Base-by-base conservation (phyloP, 2,113 vertebrate species). In the Junco hyemalis region DNA sequence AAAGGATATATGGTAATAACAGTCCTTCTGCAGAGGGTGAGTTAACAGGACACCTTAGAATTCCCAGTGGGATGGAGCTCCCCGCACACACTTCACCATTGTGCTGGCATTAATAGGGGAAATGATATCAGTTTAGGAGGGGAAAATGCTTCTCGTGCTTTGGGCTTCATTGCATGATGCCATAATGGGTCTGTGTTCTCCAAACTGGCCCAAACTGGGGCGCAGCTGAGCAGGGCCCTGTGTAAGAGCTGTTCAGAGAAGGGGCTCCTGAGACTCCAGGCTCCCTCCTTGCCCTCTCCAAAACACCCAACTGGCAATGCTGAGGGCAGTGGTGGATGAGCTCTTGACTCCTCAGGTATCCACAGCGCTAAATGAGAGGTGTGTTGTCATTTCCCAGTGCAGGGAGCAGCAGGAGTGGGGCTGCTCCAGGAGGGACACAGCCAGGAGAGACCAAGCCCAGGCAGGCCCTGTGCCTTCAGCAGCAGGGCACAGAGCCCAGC, bases 191-290 rank as follows among this genome's bases (percentile, higher is more conserved):
- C 45, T 53, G 25, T 14, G 23, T 42, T 19, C 22, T 69, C 17
- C 44, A 68, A 56, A 51, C 0, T 14, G 25, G 31, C 8, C 38
- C 45, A 36, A 83, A 38, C 28, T 54, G 18, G 15, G 14, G 18
- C 38, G 29, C 2, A 50, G 33, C 33, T 50, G 38, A 76, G 23
- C 21, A 35, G 6, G 14, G 7, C 19, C 38, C 23, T 59, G 42
- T 4, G 3, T 14, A 14, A 77, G 22, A 60, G 10, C 14, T 79
- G 48, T 24, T 12, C 2, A 3, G 17, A 28, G 19, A 74, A 36
- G 17, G 28, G 14, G 18, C 15, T 50, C 4, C 1, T 20, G 48
- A 44, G 48, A 59, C 7, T 42, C 1, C 0, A 6, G 14, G 5
- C 11, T 81, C 19, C 8, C 38, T 87, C 33, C 11, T 45, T 54